Evolutionary conservation across 2,888 invertebrate species (phyloP), one percentile per base, ranked within the genome.

Genomic region (Molorchus minor): DNA sequence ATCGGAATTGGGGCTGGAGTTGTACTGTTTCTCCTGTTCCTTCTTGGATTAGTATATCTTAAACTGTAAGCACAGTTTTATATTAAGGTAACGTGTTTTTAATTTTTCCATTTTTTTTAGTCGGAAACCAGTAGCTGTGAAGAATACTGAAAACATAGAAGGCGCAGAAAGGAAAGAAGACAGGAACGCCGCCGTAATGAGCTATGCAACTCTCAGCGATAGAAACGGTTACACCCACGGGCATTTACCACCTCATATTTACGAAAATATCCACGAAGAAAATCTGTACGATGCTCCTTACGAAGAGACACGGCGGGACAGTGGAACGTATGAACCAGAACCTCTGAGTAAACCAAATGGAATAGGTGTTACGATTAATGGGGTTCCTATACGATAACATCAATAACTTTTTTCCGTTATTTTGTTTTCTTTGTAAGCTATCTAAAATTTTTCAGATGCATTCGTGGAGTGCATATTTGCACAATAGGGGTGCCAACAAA

Each of bases 81-180:
- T n/a, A n/a, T n/a, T n/a, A n/a, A n/a, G n/a, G n/a, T n/a, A n/a
- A n/a, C n/a, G n/a, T n/a, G n/a, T n/a, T n/a, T n/a, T n/a, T n/a
- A n/a, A n/a, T n/a, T n/a, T n/a, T n/a, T n/a, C 12, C 19, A 10
- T 45, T 15, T 43, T n/a, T 77, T 78, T n/a, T 77, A 91, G 91
- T 55, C 88, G 92, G 41, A 93, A 92, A 83, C 91, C 92, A 13
- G 88, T 91, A 1, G 93, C 93, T 0, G 92, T 94, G 0, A 94
- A 93, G 77, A 93, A 93, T 76, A 93, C 93, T 0, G 93, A 93
- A 77, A 94, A 94, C 77, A 87, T 94, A 36, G 92, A 93, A 81
- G 92, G 91, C 0, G 93, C 93, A 0, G 92, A 93, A 72, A 83
- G 91, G 12, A 93, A 93, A 74, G 93, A 93, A 77, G 93, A 93